Evolutionary conservation across 2,888 invertebrate genomes (phyloP).

Genomic region (Yponomeuta malinellus): DNA sequence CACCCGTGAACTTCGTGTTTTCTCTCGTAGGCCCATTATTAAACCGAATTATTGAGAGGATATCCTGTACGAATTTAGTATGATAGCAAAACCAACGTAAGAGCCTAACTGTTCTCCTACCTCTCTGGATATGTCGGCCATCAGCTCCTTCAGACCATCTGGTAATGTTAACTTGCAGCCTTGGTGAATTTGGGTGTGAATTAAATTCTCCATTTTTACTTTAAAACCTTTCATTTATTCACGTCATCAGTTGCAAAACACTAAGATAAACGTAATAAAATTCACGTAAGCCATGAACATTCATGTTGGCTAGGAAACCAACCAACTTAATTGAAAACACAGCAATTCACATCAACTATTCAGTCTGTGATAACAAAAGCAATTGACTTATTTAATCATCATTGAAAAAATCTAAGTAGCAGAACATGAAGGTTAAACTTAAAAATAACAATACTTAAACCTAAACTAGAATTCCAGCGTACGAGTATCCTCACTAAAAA

Average conservation of each 20-base stretch:
- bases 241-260: slow-evolving; percentile 11
- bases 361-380: too few species aligned
- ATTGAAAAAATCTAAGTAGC: too few species aligned
- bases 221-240: background rate
- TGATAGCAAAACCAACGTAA: too few species aligned
- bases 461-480: background rate
- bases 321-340: background rate
- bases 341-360: background rate
- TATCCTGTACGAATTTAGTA: too few species aligned
- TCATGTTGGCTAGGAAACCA: slow-evolving; percentile 25
- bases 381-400: too few species aligned
- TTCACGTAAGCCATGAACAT: slow-evolving; percentile 26
- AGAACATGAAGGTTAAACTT: too few species aligned
- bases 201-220: slow-evolving; percentile 38
- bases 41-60: too few species aligned
- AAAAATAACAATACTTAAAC: too few species aligned
- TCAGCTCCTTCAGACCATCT: slow-evolving; percentile 80
- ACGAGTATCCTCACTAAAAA: background rate
- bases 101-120: slow-evolving; percentile 39
- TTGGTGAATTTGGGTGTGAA: slow-evolving; percentile 38
- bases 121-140: slow-evolving; percentile 84
- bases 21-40: too few species aligned
- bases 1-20: too few species aligned
- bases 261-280: slow-evolving; percentile 6
- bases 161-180: slow-evolving; percentile 66